Evolutionary conservation across 2,113 vertebrate genomes (phyloP).

Genomic region (Ceyx melanurus): DNA sequence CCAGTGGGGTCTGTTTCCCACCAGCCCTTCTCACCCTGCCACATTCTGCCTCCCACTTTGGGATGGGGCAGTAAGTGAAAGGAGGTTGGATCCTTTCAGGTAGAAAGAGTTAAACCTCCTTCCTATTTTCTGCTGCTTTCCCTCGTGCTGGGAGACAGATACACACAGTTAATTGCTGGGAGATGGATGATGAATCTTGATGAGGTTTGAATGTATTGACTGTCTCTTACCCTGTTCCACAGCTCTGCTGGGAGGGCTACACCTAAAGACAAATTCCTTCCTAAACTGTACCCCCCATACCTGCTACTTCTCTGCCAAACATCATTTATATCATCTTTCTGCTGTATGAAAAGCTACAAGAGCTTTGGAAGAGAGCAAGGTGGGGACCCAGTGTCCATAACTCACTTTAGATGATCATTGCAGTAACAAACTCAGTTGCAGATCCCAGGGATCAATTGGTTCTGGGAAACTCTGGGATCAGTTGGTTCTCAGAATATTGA

Average conservation of each 20-base stretch:
- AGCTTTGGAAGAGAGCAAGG: background rate
- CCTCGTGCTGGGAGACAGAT: background rate
- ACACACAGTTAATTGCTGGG: background rate
- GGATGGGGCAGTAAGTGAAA: background rate
- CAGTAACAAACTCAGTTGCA: background rate
- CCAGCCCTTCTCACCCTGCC: background rate
- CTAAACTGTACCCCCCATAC: background rate
- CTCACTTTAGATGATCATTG: background rate
- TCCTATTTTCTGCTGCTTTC: background rate
- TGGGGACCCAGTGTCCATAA: fast-evolving
- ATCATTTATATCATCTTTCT: background rate
- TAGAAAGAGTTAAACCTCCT: background rate
- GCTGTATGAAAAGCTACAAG: background rate
- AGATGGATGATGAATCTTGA: background rate
- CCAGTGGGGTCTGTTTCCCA: fast-evolving
- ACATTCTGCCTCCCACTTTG: background rate
- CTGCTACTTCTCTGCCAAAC: background rate
- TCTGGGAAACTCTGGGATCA: background rate
- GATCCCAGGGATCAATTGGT: background rate
- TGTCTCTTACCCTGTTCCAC: background rate
- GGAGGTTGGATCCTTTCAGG: background rate
- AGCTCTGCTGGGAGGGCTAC: background rate
- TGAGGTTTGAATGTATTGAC: background rate
- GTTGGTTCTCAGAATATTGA: background rate
- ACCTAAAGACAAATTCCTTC: background rate